Evolutionary conservation across 2,113 vertebrate genomes (phyloP).

Genomic region (Odocoileus virginianus): DNA sequence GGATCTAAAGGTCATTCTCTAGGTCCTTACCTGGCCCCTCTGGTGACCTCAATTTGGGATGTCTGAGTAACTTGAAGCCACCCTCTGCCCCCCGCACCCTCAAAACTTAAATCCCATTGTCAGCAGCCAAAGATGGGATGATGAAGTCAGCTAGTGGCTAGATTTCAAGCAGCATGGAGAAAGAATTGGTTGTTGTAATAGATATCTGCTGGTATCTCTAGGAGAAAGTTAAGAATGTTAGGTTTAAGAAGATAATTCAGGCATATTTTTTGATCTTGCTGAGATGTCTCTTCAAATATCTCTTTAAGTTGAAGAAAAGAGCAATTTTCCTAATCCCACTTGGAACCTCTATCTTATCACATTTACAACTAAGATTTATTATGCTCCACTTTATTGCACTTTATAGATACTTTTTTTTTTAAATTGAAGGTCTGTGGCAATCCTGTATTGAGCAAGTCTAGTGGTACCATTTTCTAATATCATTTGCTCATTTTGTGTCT

Average conservation of each 20-base stretch:
- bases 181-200: not conserved
- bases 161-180: not conserved
- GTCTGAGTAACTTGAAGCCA: not conserved
- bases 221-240: not conserved
- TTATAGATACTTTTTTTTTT: not conserved
- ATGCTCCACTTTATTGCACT: not conserved
- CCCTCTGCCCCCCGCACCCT: rapidly evolving
- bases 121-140: not conserved
- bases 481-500: not conserved
- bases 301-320: not conserved
- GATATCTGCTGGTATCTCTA: not conserved
- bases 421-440: not conserved
- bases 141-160: not conserved
- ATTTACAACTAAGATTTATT: not conserved
- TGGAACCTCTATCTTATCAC: not conserved
- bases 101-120: not conserved
- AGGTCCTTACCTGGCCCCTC: not conserved
- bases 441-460: not conserved
- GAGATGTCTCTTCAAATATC: not conserved
- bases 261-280: not conserved
- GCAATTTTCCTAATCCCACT: not conserved
- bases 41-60: not conserved
- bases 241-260: not conserved
- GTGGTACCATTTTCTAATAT: not conserved
- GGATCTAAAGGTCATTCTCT: not conserved